Evolutionary conservation across 2,113 vertebrate genomes (phyloP), one percentile per base, ranked within the genome.

Genomic region (Parotia lawesii): DNA sequence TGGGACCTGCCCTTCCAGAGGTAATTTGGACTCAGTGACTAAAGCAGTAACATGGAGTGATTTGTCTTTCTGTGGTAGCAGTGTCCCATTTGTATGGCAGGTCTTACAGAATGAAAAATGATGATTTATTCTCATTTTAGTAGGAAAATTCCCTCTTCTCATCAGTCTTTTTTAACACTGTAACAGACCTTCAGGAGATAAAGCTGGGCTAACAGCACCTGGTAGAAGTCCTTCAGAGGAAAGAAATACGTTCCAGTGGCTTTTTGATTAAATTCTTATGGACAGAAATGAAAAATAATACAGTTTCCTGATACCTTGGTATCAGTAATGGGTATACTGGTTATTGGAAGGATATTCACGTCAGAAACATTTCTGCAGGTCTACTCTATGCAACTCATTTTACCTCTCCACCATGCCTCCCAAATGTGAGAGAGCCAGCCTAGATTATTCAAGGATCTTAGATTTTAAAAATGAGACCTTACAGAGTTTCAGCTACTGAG

Each of bases 261-360:
- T 94, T 95, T 95, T 88, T 92, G 75, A 95, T 95, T 96, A 95
- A 88, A 90, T 92, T 96, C 90, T 84, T 89, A 89, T 11, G 86
- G 87, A 80, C 44, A 81, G 60, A 87, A 88, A 86, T 89, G 75
- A 94, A 96, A 96, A 93, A 84, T 71, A 88, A 88, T 86, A 73
- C 27, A 37, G 75, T 58, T 88, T 62, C 42, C 83, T 64, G 35
- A 71, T 90, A 65, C 60, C 76, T 88, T 3, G 2, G 18, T 88
- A 77, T 24, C 4, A 77, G 64, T 25, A 67, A 71, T 60, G 65
- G 60, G 60, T 64, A 25, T 37, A 51, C 47, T 78, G 31, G 72
- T 83, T 94, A 70, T 71, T 66, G 58, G 73, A 77, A 74, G 53
- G 22, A 65, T 72, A 93, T 57, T 87, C n/a, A 31, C 15, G 25